A percentile compares a stretch with the other conserved stretches of the same genome.
Evolutionary conservation across 2,888 invertebrate genomes (phyloP).

Genomic region (Plagodis dolabraria): DNA sequence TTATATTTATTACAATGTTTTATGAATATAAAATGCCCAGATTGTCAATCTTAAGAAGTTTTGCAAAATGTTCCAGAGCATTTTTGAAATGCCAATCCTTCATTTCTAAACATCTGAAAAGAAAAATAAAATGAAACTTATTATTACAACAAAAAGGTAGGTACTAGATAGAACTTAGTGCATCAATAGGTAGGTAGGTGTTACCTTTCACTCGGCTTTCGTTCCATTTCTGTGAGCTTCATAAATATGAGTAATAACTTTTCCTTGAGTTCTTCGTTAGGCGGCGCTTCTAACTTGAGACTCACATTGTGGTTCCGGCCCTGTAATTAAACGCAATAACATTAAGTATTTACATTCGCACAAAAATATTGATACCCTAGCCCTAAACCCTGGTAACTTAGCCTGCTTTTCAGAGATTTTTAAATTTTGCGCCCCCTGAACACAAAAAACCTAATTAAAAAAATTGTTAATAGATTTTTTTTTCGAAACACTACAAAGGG

Average conservation of each 20-base stretch:
- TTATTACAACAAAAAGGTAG: background rate
- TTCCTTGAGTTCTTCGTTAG: conserved; percentile 61
- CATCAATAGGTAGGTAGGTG: background rate
- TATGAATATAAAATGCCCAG: conserved; percentile 30
- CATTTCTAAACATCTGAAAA: conserved; percentile 85
- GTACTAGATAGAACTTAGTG: background rate
- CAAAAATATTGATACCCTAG: background rate
- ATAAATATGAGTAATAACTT: conserved; percentile 62
- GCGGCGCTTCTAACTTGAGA: conserved; percentile 60
- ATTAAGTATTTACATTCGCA: background rate
- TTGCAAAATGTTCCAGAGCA: conserved; percentile 66
- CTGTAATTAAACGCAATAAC: conserved; percentile 43
- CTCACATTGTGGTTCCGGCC: conserved; percentile 50
- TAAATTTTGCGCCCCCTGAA: too few species aligned
- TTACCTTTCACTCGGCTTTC: conserved; percentile 59
- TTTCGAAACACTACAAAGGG: too few species aligned
- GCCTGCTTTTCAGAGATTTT: too few species aligned
- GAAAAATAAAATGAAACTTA: background rate
- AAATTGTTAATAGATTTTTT: too few species aligned
- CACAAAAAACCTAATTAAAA: too few species aligned
- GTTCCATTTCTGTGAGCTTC: conserved; percentile 60
- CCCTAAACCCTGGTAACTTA: background rate
- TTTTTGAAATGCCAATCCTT: conserved; percentile 86
- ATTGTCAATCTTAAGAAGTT: conserved; percentile 57
- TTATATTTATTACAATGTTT: too few species aligned